Percentiles rank a stretch among this genome's conserved stretches.
Evolutionary conservation across 2,888 invertebrate species (phyloP).

Genomic region (Catocala nupta): DNA sequence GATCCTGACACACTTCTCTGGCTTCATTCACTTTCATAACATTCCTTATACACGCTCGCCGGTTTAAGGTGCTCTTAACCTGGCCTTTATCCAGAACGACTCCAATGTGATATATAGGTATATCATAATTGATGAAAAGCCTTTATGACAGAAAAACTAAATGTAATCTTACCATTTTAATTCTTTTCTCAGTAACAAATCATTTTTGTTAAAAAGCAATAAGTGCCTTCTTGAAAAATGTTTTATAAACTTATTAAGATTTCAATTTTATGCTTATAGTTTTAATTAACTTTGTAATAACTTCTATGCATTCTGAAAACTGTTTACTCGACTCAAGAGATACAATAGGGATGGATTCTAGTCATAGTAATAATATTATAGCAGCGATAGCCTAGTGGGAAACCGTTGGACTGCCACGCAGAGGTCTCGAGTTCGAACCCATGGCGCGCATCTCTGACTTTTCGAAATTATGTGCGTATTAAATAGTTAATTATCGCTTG

Average conservation of each 20-base stretch:
- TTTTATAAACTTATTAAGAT: constrained; percentile 16
- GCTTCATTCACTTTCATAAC: too few species aligned
- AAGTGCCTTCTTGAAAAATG: constrained; percentile 5
- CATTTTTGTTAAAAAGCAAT: constrained; percentile 5
- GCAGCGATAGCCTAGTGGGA: background rate
- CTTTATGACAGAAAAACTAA: background rate
- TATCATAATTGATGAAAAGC: too few species aligned
- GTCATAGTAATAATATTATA: background rate
- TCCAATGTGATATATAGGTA: too few species aligned
- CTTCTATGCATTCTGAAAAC: constrained; percentile 1
- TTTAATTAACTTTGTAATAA: constrained; percentile 44
- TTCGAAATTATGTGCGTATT: too few species aligned
- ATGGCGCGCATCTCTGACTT: too few species aligned
- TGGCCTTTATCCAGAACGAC: too few species aligned
- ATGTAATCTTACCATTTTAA: constrained; percentile 40
- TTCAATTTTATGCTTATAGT: constrained; percentile 37
- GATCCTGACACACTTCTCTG: too few species aligned
- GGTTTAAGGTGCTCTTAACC: too few species aligned
- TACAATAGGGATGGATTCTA: background rate
- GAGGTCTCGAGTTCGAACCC: too few species aligned
- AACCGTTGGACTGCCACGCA: too few species aligned
- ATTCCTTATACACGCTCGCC: too few species aligned
- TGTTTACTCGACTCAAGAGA: background rate
- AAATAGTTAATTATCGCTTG: too few species aligned
- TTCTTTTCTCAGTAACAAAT: constrained; percentile 10